Evolutionary conservation across 2,888 invertebrate species (phyloP), one percentile per base, ranked within the genome.

Genomic region (Xestoiulus laeticollis): DNA sequence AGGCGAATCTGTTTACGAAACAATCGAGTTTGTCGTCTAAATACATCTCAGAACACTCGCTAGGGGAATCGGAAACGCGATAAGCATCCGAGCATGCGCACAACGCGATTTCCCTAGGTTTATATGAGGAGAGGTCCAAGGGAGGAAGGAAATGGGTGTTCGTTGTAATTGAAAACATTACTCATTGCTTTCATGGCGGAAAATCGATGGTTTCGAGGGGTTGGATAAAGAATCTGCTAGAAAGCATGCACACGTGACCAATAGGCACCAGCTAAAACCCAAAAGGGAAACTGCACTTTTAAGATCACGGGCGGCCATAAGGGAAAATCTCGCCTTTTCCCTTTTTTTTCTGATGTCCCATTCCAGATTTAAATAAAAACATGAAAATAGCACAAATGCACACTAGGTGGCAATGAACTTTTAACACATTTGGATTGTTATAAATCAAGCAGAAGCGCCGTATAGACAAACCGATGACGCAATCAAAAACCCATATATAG

Each of bases 61-160:
- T 68, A 26, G 68, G 68, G 68, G 68, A 68, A 68, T 68, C 68
- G 68, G 68, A 68, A 68, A 68, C 68, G 68, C 68, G 68, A 68
- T 26, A 68, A 68, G 68, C 68, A 68, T 68, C 12, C 68, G 68
- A 26, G 68, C 68, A 68, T 68, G 68, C 68, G 68, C 68, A 68
- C 1, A 26, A 12, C 68, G 5, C 14, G 48, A 16, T 12, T 22
- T n/a, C 2, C 2, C 53, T 59, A 59, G n/a, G 53, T 2, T n/a
- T n/a, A 19, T n/a, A n/a, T n/a, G 6, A 59, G 68, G 68, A 48
- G 48, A 48, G 68, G 68, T 12, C 26, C 48, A 8, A 68, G 26
- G 59, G 26, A 26, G 68, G 68, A 6, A 14, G 68, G n/a, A 12
- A 68, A 68, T 68, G 68, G 68, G 68, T 26, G 68, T 68, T n/a